Conservation (phyloP, 1,140 invertebrate genomes). For the Tachypleus tridentatus region DNA sequence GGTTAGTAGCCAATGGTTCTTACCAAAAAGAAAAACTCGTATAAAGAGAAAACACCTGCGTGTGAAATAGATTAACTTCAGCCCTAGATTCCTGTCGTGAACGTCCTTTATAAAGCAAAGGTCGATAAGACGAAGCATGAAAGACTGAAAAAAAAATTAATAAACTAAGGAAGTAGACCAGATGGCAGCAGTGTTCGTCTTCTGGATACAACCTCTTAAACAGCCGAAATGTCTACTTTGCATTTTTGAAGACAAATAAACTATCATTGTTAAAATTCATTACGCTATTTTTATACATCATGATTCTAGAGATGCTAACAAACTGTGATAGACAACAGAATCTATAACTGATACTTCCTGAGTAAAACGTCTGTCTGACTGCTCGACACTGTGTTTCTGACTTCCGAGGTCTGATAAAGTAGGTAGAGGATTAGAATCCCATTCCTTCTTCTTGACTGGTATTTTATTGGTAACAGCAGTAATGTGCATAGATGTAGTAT, state of each 20-base stretch:
- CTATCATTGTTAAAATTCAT: not conserved
- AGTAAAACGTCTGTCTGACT: constrained; percentile 1
- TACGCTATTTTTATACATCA: constrained; percentile 2
- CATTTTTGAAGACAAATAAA: not conserved
- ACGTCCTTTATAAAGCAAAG: too few species aligned
- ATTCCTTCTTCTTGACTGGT: not conserved
- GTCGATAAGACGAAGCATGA: too few species aligned
- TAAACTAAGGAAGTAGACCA: too few species aligned
- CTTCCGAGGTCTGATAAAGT: constrained; percentile 1
- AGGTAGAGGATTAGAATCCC: not conserved
- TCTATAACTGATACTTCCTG: constrained; percentile 18
- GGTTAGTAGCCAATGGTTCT: too few species aligned
- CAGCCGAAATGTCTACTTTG: too few species aligned
- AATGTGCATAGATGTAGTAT: constrained; percentile 6
- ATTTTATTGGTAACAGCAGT: not conserved
- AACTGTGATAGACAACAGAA: constrained; percentile 23
- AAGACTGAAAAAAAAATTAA: too few species aligned
- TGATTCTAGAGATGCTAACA: constrained; percentile 21
- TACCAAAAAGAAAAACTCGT: too few species aligned
- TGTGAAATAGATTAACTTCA: too few species aligned
- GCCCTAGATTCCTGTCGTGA: too few species aligned
- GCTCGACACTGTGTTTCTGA: not conserved
- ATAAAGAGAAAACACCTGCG: too few species aligned
- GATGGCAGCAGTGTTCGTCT: too few species aligned
- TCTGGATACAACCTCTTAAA: too few species aligned